Evolutionary conservation across 2,113 vertebrate species (phyloP).

Genomic region (Scomber scombrus): DNA sequence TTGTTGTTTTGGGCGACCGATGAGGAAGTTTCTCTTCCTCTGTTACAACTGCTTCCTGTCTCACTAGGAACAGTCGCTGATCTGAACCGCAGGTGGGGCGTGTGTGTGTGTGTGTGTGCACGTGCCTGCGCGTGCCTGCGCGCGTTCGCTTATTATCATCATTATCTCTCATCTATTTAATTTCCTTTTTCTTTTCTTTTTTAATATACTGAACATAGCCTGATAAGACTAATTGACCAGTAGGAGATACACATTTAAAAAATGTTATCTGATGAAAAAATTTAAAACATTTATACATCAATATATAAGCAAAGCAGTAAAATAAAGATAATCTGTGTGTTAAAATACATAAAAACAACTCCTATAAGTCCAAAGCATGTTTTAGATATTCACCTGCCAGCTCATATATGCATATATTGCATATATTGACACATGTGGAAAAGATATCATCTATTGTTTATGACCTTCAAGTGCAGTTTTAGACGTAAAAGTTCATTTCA

Average conservation of each 20-base stretch:
- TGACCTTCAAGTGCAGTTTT: not conserved
- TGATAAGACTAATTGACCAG: not conserved
- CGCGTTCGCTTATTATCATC: not conserved
- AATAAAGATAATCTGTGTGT: not conserved
- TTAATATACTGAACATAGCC: not conserved
- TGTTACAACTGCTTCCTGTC: slow-evolving; percentile 78
- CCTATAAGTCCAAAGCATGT: not conserved
- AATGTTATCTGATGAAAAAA: no score
- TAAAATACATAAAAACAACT: not conserved
- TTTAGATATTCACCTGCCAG: not conserved
- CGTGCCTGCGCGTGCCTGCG: no score
- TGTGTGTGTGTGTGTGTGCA: not conserved
- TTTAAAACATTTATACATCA: not conserved
- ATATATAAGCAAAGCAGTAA: not conserved
- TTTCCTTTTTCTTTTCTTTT: not conserved
- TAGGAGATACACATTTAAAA: no score
- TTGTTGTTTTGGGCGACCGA: slow-evolving; percentile 71
- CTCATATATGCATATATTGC: not conserved
- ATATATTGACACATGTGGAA: not conserved
- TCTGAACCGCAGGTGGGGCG: slow-evolving; percentile 22
- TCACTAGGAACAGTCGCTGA: slow-evolving; percentile 69
- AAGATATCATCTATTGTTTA: not conserved
- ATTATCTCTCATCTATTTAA: not conserved
- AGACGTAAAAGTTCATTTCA: not conserved
- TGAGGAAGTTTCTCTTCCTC: slow-evolving; percentile 85